Percentiles rank a stretch among this genome's conserved stretches.
phyloP scores from a whole-genome alignment of 2,113 vertebrate species.

The Psettodes erumei region DNA sequence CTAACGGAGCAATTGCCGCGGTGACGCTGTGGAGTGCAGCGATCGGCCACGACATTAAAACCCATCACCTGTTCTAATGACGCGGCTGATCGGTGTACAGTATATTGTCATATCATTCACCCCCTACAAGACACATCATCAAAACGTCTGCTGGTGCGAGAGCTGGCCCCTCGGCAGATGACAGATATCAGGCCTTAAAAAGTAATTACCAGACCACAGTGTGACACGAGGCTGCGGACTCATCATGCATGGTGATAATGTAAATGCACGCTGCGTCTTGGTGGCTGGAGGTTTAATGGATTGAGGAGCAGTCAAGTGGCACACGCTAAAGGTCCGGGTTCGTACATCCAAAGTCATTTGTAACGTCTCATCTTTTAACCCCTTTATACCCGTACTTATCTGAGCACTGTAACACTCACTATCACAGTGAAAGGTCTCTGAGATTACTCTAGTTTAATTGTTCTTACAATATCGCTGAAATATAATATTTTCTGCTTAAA shows the following conservation, averaged over 20 bases:
- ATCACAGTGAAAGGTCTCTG: neutral
- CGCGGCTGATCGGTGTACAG: too few species aligned
- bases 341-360: constrained; percentile 7
- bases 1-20: too few species aligned
- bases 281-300: neutral
- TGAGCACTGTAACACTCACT: neutral
- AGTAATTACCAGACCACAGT: constrained; percentile 25
- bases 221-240: constrained; percentile 6
- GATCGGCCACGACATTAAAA: too few species aligned
- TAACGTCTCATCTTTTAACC: too few species aligned
- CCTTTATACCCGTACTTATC: neutral
- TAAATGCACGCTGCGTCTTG: neutral
- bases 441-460: neutral
- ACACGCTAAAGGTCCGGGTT: constrained; percentile 1
- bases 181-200: constrained; percentile 16
- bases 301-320: neutral
- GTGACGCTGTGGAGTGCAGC: too few species aligned
- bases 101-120: too few species aligned
- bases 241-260: constrained; percentile 9
- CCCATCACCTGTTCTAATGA: too few species aligned
- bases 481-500: neutral
- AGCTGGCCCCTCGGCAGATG: too few species aligned
- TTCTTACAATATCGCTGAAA: neutral
- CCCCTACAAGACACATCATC: constrained; percentile 1
- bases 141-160: neutral